Percentiles rank a stretch among this genome's conserved stretches.
phyloP scores from a whole-genome alignment of 2,797 vertebrate genomes.

The Pseudomugil tenellus region DNA sequence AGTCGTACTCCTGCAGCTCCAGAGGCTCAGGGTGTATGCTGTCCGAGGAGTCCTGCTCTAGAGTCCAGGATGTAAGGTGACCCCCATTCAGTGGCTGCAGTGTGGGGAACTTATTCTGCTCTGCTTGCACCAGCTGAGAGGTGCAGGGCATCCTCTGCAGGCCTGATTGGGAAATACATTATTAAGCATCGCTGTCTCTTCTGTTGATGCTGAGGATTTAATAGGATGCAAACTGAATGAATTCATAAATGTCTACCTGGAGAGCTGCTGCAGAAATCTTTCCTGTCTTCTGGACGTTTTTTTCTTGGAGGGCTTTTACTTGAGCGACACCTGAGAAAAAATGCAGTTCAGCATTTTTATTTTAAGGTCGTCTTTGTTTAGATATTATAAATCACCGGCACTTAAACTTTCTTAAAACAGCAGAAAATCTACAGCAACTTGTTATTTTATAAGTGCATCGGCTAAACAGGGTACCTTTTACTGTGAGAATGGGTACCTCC shows the following conservation, averaged over 20 bases:
- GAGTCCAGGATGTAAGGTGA: constrained; percentile 63
- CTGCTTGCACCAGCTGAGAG: constrained; percentile 43
- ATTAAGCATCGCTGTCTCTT: not conserved
- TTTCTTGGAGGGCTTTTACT: constrained; percentile 53
- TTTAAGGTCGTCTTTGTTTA: not conserved
- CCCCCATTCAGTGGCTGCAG: constrained; percentile 52
- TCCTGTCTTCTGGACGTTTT: constrained; percentile 31
- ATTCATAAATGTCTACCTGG: constrained; percentile 34
- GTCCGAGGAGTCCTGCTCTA: constrained; percentile 69
- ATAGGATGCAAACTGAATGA: not conserved
- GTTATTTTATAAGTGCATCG: not conserved
- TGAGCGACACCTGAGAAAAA: constrained; percentile 52
- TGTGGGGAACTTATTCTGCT: constrained; percentile 27
- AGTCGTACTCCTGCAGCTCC: constrained; percentile 73
- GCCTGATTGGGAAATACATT: constrained; percentile 61
- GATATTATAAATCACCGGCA: not conserved
- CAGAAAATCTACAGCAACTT: not conserved
- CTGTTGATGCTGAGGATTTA: not conserved
- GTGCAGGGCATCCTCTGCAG: constrained; percentile 73
- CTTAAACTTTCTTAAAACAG: not conserved
- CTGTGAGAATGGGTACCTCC: constrained; percentile 79
- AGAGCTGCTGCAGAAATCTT: constrained; percentile 27
- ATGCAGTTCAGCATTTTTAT: not conserved
- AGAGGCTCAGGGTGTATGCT: constrained; percentile 55
- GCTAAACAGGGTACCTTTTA: constrained; percentile 55